phyloP scores from a whole-genome alignment of 2,113 vertebrate genomes.

The Sceloporus undulatus region DNA sequence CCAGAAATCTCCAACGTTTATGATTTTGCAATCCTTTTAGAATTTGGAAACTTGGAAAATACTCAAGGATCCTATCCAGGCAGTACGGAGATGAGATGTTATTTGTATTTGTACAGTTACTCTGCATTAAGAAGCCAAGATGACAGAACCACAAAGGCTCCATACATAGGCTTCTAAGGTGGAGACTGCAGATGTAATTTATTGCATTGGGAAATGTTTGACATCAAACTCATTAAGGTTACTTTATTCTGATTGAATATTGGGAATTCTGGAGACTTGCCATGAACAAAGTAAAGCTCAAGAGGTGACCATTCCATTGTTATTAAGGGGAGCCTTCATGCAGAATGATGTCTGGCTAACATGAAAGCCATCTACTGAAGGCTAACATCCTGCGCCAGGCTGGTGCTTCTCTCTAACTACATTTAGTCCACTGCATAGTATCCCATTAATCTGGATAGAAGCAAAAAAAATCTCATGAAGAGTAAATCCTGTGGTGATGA shows the following conservation, averaged over 20 bases:
- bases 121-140: slow-evolving; percentile 55
- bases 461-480: neutral
- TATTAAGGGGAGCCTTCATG: slow-evolving; percentile 57
- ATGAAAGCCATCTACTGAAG: slow-evolving; percentile 36
- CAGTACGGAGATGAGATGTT: slow-evolving; percentile 54
- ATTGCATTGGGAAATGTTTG: slow-evolving; percentile 65
- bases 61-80: slow-evolving; percentile 52
- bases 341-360: slow-evolving; percentile 49
- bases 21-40: slow-evolving; percentile 35
- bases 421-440: slow-evolving; percentile 45
- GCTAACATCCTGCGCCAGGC: slow-evolving; percentile 33
- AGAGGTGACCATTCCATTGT: slow-evolving; percentile 56
- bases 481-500: slow-evolving; percentile 20
- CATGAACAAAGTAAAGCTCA: slow-evolving; percentile 56
- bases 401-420: slow-evolving; percentile 38
- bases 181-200: slow-evolving; percentile 58
- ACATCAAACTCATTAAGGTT: slow-evolving; percentile 63
- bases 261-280: slow-evolving; percentile 64
- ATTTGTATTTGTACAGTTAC: slow-evolving; percentile 48
- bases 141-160: slow-evolving; percentile 45
- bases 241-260: slow-evolving; percentile 68
- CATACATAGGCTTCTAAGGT: slow-evolving; percentile 52
- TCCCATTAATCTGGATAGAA: neutral
- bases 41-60: slow-evolving; percentile 58
- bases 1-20: neutral